A percentile compares a stretch with the other conserved stretches of the same genome.
Conservation (phyloP, 2,888 invertebrate species). For the Aphelenchoides bicaudatus region DNA sequence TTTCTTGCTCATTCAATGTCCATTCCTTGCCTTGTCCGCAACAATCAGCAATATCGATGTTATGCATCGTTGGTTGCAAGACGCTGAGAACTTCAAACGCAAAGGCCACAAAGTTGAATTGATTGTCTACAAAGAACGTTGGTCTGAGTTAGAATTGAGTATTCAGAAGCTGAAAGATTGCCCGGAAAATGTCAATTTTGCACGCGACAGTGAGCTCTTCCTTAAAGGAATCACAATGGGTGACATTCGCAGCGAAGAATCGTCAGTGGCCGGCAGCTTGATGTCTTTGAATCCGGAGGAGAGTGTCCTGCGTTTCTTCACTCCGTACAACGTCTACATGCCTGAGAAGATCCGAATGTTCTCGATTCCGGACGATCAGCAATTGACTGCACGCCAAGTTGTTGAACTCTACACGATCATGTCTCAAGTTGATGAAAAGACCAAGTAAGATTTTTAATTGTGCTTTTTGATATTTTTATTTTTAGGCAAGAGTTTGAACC, state of each 20-base stretch:
- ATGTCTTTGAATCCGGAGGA: conserved; percentile 16
- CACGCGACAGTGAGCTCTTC: conserved; percentile 23
- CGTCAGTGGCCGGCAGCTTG: conserved; percentile 21
- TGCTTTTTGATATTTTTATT: not conserved
- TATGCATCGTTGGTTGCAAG: conserved; percentile 51
- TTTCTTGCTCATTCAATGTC: conserved; percentile 55
- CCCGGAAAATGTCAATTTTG: conserved; percentile 23
- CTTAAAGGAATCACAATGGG: conserved; percentile 12
- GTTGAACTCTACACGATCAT: conserved; percentile 53
- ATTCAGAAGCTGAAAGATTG: conserved; percentile 43
- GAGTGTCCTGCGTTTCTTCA: conserved; percentile 38
- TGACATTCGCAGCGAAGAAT: not conserved
- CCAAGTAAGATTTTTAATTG: conserved; percentile 39
- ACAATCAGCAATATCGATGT: conserved; percentile 55
- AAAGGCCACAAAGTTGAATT: conserved; percentile 41
- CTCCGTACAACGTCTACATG: conserved; percentile 57
- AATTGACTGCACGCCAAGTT: conserved; percentile 55
- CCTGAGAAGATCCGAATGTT: conserved; percentile 58
- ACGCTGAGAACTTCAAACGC: conserved; percentile 44
- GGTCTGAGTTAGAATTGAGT: conserved; percentile 57
- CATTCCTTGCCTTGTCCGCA: conserved; percentile 58
- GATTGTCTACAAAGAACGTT: conserved; percentile 55
- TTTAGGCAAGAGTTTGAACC: conserved; percentile 53
- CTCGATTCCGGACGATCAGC: conserved; percentile 58
- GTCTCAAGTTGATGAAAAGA: conserved; percentile 44